phyloP scores from a whole-genome alignment of 2,797 vertebrate species.

The Clamator glandarius region DNA sequence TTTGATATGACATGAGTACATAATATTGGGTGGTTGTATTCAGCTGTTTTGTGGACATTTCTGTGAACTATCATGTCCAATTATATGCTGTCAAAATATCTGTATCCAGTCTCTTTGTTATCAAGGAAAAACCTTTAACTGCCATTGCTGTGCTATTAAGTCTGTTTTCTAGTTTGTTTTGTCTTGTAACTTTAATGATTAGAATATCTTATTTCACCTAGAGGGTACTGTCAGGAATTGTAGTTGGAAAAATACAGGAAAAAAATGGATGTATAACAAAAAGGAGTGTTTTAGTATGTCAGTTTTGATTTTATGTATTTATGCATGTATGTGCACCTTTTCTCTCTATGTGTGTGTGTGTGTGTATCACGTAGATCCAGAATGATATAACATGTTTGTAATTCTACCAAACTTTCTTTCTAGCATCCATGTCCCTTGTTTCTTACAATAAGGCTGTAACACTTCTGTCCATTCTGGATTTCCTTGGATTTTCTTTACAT shows the following conservation, averaged over 20 bases:
- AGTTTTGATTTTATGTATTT: neutral
- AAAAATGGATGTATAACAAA: neutral
- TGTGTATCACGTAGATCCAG: neutral
- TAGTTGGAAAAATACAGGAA: neutral
- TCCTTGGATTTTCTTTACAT: neutral
- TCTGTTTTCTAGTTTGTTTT: neutral
- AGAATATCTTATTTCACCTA: neutral
- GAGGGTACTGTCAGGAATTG: neutral
- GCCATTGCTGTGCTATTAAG: neutral
- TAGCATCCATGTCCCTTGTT: neutral
- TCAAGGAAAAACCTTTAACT: neutral
- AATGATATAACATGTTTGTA: neutral
- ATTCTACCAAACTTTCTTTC: neutral
- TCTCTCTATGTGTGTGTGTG: neutral
- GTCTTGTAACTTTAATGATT: neutral
- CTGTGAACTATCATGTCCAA: neutral
- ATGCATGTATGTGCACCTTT: neutral
- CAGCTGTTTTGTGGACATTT: neutral
- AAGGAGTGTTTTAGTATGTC: neutral
- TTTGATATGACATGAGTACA: neutral
- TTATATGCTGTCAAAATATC: neutral
- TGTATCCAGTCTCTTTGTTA: neutral
- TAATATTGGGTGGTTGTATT: neutral
- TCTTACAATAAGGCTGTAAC: neutral
- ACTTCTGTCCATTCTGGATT: neutral